Base-by-base conservation (phyloP, 1,140 invertebrate species). In the Euwallacea fornicatus region DNA sequence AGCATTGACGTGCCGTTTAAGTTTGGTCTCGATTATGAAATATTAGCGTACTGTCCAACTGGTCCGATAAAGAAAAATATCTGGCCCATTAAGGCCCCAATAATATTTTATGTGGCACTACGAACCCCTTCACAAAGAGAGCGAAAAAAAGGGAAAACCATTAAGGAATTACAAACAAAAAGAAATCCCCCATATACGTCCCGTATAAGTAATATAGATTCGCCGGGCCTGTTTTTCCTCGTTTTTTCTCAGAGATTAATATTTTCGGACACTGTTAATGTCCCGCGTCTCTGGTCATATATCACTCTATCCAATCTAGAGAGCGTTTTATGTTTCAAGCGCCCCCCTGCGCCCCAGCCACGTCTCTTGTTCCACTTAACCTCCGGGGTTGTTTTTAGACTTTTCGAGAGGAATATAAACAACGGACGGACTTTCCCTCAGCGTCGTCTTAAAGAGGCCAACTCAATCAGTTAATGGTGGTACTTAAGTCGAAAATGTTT, bases 241-340 rank as follows among this genome's bases (percentile, higher is more conserved):
- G 59, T 61, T 69, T 69, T 69, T 69, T 81, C 77, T 74, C 70
- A 77, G 80, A 81, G 80, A 81, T 81, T 81, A 81, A 81, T 81
- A 81, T 81, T 81, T 81, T 81, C 69, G 79, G 80, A 81, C 80
- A 81, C 79, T 80, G 67, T 80, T 81, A 81, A 81, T 81, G 79
- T 80, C 77, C 75, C 75, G 78, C 78, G 79, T 81, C 79, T 79
- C 79, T 78, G 76, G 77, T 78, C 77, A 81, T 81, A 81, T 81
- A 81, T 81, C 80, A 81, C 80, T 80, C 79, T 79, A 80, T 80
- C 80, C 80, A 80, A 81, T 81, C 80, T 81, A 81, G 79, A 79
- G 75, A 76, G 78, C 78, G 80, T 81, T 81, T 81, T 81, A 81
- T 79, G 78, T 80, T 81, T 80, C 79, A 67, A 67, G 74, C 62